Conservation (phyloP, 2,888 invertebrate species). For the Cantharis nigra region DNA sequence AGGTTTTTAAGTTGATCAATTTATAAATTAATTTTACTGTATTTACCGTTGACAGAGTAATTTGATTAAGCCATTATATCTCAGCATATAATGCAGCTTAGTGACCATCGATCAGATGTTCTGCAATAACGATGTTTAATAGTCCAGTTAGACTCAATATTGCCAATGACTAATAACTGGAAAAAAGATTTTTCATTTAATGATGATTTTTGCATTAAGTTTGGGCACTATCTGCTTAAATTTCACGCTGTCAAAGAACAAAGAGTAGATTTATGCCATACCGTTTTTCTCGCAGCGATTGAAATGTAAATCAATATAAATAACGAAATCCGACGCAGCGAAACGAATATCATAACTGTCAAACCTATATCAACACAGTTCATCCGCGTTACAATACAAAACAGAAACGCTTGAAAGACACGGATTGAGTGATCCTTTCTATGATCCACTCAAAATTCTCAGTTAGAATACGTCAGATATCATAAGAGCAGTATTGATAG, state of each 20-base stretch:
- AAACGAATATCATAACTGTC: slow-evolving; percentile 47
- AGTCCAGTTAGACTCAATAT: background rate
- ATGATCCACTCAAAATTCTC: slow-evolving; percentile 50
- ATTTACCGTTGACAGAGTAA: background rate
- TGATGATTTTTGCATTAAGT: background rate
- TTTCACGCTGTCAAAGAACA: slow-evolving; percentile 25
- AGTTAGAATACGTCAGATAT: slow-evolving; percentile 48
- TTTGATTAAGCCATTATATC: background rate
- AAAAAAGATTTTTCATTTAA: background rate
- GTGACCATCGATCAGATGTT: background rate
- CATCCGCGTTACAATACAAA: slow-evolving; percentile 30
- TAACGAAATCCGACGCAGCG: slow-evolving; percentile 44
- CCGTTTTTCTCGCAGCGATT: slow-evolving; percentile 35
- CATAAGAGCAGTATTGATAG: slow-evolving; percentile 51
- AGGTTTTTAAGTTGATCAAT: background rate
- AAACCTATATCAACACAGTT: slow-evolving; percentile 44
- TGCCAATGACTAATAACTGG: background rate
- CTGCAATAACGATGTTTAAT: background rate
- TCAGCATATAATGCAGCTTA: background rate
- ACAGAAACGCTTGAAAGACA: slow-evolving; percentile 30
- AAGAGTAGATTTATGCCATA: slow-evolving; percentile 27
- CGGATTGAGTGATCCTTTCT: slow-evolving; percentile 37
- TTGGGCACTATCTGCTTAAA: slow-evolving; percentile 7
- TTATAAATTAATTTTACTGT: background rate
- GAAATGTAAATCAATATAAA: slow-evolving; percentile 45